These are phyloP conservation scores for Muraenolepis orangiensis DNA, from an alignment of 2,797 vertebrate species.

Conservation along the genomic window DNA sequence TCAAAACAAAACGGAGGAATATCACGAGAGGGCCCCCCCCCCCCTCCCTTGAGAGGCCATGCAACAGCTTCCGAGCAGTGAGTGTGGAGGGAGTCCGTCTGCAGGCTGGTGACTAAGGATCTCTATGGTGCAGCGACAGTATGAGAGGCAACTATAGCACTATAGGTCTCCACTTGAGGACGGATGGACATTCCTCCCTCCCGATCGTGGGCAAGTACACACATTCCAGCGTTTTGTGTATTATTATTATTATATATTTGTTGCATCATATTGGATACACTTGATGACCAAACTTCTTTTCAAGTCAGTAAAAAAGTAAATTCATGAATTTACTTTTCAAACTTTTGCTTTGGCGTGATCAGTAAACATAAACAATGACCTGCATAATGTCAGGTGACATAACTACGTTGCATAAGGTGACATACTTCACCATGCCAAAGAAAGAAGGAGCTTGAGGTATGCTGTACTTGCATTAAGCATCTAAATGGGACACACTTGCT, in stretches of 20 bases:
- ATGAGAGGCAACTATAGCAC: conserved; percentile 48
- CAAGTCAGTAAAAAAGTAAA: too few relatives aligned
- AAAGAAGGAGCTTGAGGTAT: background rate
- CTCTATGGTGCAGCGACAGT: conserved; percentile 59
- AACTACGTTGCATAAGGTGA: too few relatives aligned
- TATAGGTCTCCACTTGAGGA: background rate
- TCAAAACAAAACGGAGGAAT: background rate
- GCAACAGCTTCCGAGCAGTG: conserved; percentile 47
- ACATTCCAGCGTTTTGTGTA: background rate
- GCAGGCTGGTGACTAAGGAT: conserved; percentile 12
- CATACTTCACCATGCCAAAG: too few relatives aligned
- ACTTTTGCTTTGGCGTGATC: background rate
- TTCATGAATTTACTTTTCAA: too few relatives aligned
- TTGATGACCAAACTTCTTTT: background rate
- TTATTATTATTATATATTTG: background rate
- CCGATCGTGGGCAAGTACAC: background rate
- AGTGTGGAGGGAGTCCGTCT: conserved; percentile 15
- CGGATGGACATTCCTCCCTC: background rate
- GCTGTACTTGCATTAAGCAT: background rate
- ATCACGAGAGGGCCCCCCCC: background rate
- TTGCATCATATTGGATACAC: background rate
- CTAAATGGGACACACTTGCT: background rate
- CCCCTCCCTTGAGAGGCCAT: background rate
- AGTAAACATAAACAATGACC: background rate
- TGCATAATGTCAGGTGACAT: too few relatives aligned